These are phyloP conservation scores for silkworm (Bombyx mori) DNA, from an alignment of 1,140 invertebrate genomes.

Conservation along the genomic window ASM3026992v2 NC_085128.1:10863001-10863500, in stretches of 20 bases:
- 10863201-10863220: slow-evolving; percentile 46
- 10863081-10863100: slow-evolving; percentile 21
- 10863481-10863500: slow-evolving; percentile 53
- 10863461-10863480: slow-evolving; percentile 47
- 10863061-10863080: slow-evolving; percentile 41
- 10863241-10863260: slow-evolving; percentile 58
- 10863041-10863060: slow-evolving; percentile 41
- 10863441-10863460: slow-evolving; percentile 55
- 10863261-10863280: slow-evolving; percentile 60
- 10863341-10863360: slow-evolving; percentile 73
- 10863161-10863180: slow-evolving; percentile 49
- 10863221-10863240: slow-evolving; percentile 54
- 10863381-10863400: slow-evolving; percentile 46
- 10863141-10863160: slow-evolving; percentile 45
- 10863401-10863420: slow-evolving; percentile 54
- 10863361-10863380: slow-evolving; percentile 73
- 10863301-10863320: slow-evolving; percentile 74
- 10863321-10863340: slow-evolving; percentile 76
- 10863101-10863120: slow-evolving; percentile 27
- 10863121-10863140: slow-evolving; percentile 32
- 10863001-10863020: slow-evolving; percentile 63
- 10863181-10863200: slow-evolving; percentile 49
- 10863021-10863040: slow-evolving; percentile 37
- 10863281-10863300: slow-evolving; percentile 70
- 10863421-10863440: slow-evolving; percentile 38